A percentile compares a stretch with the other conserved stretches of the same genome.
Evolutionary conservation across 2,888 invertebrate species (phyloP).

Genomic region (Escarpia spicata): DNA sequence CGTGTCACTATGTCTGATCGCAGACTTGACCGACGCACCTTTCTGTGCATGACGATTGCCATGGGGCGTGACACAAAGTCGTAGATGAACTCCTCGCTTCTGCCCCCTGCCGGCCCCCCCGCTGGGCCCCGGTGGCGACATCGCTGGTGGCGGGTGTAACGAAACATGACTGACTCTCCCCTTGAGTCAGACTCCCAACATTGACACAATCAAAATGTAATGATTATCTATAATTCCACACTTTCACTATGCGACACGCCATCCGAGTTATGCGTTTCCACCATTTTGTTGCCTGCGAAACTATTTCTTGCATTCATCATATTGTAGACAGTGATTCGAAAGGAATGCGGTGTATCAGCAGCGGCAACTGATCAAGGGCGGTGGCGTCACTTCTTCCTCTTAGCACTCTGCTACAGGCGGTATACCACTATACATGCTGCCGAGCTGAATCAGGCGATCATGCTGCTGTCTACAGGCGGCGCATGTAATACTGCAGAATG

Average conservation of each 20-base stretch:
- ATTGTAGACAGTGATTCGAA: neutral
- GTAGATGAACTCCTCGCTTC: neutral
- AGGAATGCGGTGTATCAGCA: neutral
- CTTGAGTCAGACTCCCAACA: neutral
- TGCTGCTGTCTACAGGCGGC: neutral
- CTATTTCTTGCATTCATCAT: neutral
- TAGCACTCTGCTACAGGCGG: neutral
- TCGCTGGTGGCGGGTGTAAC: neutral
- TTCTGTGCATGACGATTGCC: neutral
- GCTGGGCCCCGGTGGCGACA: neutral
- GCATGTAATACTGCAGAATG: neutral
- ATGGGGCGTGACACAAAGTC: neutral
- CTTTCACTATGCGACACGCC: neutral
- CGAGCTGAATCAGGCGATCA: neutral
- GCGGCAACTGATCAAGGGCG: neutral
- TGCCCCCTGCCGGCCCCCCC: neutral
- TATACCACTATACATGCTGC: neutral
- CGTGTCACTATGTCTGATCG: neutral
- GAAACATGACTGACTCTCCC: neutral
- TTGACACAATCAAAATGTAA: neutral
- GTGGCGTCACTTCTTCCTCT: neutral
- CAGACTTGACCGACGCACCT: neutral
- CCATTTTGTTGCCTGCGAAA: neutral
- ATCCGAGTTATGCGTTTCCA: neutral
- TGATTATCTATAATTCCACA: neutral